These are phyloP conservation scores for Sciurus carolinensis DNA, from an alignment of 2,797 vertebrate species.

Conservation along the genomic window DNA sequence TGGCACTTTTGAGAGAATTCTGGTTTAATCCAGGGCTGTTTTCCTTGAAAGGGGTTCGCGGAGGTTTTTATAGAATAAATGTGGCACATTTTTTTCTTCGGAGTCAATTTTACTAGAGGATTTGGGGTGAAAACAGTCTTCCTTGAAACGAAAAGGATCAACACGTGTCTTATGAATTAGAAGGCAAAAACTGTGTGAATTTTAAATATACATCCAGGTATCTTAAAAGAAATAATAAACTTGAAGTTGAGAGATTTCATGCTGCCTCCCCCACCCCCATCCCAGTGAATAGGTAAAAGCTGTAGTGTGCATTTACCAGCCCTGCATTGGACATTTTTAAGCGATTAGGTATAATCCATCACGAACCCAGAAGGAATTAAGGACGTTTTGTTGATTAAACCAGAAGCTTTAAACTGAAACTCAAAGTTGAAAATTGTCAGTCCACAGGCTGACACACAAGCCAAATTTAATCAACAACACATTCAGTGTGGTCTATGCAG, in stretches of 20 bases:
- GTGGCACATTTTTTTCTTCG: neutral
- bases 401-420: neutral
- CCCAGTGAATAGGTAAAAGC: neutral
- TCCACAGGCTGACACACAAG: neutral
- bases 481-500: neutral
- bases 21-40: neutral
- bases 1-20: neutral
- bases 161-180: neutral
- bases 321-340: neutral
- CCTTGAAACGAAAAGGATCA: slow-evolving; percentile 40
- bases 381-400: neutral
- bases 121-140: neutral
- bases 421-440: slow-evolving; percentile 1
- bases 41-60: neutral
- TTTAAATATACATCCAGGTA: neutral
- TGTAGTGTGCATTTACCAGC: neutral
- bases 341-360: neutral
- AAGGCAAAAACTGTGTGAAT: neutral
- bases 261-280: neutral
- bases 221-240: neutral
- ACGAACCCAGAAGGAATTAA: neutral
- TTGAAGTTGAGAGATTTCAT: neutral
- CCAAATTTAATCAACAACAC: neutral
- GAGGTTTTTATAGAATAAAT: slow-evolving; percentile 4
- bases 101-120: neutral